These are phyloP conservation scores for Tadarida brasiliensis DNA, from an alignment of 2,797 vertebrate species.

Conservation along the genomic window DNA sequence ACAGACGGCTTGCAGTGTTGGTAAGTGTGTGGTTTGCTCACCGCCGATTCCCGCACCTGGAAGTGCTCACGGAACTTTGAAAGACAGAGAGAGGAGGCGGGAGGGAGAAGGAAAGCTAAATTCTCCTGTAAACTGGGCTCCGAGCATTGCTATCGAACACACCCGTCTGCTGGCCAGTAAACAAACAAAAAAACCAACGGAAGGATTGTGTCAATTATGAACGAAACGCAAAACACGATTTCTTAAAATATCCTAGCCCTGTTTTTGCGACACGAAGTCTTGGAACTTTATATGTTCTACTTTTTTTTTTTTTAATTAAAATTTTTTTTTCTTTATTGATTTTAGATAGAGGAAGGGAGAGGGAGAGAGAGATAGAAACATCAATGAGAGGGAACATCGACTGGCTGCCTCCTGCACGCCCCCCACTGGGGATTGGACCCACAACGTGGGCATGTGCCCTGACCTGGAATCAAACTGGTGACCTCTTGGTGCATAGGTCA, in stretches of 20 bases:
- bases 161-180: conserved; percentile 10
- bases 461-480: no score
- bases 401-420: no score
- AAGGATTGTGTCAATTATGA: not conserved
- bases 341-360: no score
- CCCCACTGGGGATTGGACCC: no score
- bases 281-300: not conserved
- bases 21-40: not conserved
- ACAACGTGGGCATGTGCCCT: no score
- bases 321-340: no score
- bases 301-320: no score
- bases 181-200: conserved; percentile 1
- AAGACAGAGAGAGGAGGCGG: no score
- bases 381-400: no score
- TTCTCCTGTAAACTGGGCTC: not conserved
- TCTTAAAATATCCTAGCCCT: not conserved
- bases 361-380: no score
- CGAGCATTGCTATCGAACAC: not conserved
- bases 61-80: not conserved
- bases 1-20: not conserved
- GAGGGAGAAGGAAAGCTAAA: not conserved
- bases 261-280: not conserved
- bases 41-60: not conserved
- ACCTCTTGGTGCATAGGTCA: no score
- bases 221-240: not conserved